phyloP scores from a whole-genome alignment of 2,888 invertebrate species.

The Melipona bicolor region DNA sequence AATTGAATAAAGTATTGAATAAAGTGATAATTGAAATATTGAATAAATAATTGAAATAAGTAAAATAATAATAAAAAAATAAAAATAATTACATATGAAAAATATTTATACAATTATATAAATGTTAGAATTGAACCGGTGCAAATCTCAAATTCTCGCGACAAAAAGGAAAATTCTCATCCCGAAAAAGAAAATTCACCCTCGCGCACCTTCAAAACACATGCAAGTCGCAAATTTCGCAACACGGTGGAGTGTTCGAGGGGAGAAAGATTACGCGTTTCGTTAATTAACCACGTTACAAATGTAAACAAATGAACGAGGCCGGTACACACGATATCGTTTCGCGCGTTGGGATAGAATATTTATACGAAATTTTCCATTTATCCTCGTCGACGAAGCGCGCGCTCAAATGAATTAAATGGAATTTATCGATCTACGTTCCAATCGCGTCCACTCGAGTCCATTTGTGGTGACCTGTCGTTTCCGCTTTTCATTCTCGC shows the following conservation, averaged over 20 bases:
- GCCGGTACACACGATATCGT: background rate
- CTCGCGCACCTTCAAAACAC: too few relatives aligned
- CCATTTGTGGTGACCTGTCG: slow-evolving; percentile 57
- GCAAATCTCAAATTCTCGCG: too few relatives aligned
- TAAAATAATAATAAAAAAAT: too few relatives aligned
- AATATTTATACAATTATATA: too few relatives aligned
- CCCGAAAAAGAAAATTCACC: too few relatives aligned
- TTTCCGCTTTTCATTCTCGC: slow-evolving; percentile 58
- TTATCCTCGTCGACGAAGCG: slow-evolving; percentile 25
- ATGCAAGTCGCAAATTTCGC: background rate
- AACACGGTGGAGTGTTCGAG: background rate
- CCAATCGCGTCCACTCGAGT: slow-evolving; percentile 53
- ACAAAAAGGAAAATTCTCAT: too few relatives aligned
- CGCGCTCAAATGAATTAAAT: slow-evolving; percentile 45
- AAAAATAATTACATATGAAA: too few relatives aligned
- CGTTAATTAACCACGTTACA: background rate
- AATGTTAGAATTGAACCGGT: too few relatives aligned
- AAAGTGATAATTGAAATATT: too few relatives aligned
- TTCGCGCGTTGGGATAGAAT: background rate
- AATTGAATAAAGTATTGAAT: too few relatives aligned
- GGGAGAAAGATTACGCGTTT: background rate
- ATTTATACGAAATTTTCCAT: slow-evolving; percentile 41
- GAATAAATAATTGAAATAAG: too few relatives aligned
- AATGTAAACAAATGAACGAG: background rate
- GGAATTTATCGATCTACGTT: slow-evolving; percentile 53